These are phyloP conservation scores for Esox lucius DNA, from an alignment of 2,797 vertebrate genomes.

Conservation along the genomic window DNA sequence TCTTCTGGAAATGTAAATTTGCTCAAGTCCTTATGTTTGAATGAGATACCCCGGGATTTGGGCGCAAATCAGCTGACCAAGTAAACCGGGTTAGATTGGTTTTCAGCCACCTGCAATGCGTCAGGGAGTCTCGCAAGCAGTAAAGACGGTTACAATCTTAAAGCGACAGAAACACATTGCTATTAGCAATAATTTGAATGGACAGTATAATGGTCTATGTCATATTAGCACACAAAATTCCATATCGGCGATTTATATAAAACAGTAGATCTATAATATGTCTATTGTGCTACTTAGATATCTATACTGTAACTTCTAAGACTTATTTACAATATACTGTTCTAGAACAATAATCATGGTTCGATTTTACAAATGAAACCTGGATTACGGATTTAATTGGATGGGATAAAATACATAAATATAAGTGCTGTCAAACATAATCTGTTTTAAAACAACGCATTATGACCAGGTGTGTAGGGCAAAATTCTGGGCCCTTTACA, in stretches of 20 bases:
- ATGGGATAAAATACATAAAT: too few relatives aligned
- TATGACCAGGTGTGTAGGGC: too few relatives aligned
- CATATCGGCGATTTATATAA: neutral
- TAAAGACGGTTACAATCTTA: slow-evolving; percentile 4
- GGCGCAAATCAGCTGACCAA: slow-evolving; percentile 48
- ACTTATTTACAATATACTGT: neutral
- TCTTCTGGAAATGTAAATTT: neutral
- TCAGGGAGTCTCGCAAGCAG: slow-evolving; percentile 51
- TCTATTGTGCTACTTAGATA: neutral
- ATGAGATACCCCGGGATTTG: slow-evolving; percentile 28
- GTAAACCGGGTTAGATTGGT: slow-evolving; percentile 48
- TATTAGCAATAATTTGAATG: neutral
- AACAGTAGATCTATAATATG: neutral
- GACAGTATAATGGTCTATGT: neutral
- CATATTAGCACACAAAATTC: neutral
- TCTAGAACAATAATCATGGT: neutral
- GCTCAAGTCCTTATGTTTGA: slow-evolving; percentile 14
- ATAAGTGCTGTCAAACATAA: too few relatives aligned
- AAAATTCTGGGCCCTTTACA: too few relatives aligned
- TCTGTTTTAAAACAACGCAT: too few relatives aligned
- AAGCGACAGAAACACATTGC: slow-evolving; percentile 5
- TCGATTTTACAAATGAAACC: too few relatives aligned
- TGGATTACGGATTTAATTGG: too few relatives aligned
- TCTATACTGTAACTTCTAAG: too few relatives aligned
- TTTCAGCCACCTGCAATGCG: slow-evolving; percentile 62